Conservation (phyloP, 2,888 invertebrate species). For the Dryadula phaetusa region DNA sequence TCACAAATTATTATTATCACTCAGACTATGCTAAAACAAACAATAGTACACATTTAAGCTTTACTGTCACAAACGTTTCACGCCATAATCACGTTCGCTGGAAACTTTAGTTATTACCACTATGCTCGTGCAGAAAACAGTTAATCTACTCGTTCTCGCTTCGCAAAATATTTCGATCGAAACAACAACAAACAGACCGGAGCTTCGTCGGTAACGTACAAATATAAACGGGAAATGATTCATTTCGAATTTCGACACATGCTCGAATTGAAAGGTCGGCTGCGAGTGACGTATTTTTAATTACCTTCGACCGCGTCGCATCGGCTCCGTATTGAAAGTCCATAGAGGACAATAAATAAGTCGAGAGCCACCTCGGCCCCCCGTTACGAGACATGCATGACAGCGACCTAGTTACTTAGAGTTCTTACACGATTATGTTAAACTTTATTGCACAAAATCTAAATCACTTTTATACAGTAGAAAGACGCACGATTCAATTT, state of each 20-base stretch:
- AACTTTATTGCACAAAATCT: slow-evolving; percentile 13
- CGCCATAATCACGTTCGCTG: slow-evolving; percentile 18
- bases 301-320: slow-evolving; percentile 76
- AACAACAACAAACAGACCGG: slow-evolving; percentile 55
- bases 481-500: background rate
- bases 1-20: background rate
- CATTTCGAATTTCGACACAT: slow-evolving; percentile 81
- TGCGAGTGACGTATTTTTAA: slow-evolving; percentile 84
- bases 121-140: slow-evolving; percentile 40
- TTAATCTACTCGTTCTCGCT: slow-evolving; percentile 46
- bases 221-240: slow-evolving; percentile 79
- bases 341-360: slow-evolving; percentile 77
- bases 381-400: slow-evolving; percentile 34
- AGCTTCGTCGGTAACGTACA: slow-evolving; percentile 59
- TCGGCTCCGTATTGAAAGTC: slow-evolving; percentile 74
- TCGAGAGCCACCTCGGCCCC: slow-evolving; percentile 56
- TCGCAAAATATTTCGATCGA: slow-evolving; percentile 51
- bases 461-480: background rate
- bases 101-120: slow-evolving; percentile 29
- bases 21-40: background rate
- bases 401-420: slow-evolving; percentile 45
- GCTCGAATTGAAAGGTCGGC: slow-evolving; percentile 79
- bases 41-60: slow-evolving; percentile 9
- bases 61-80: slow-evolving; percentile 14
- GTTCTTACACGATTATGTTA: slow-evolving; percentile 2